Percentiles rank a stretch among this genome's conserved stretches.
These are phyloP conservation scores for Scaptomyza pallida DNA, from an alignment of 1,140 invertebrate species.

Conservation along the genomic window DNA sequence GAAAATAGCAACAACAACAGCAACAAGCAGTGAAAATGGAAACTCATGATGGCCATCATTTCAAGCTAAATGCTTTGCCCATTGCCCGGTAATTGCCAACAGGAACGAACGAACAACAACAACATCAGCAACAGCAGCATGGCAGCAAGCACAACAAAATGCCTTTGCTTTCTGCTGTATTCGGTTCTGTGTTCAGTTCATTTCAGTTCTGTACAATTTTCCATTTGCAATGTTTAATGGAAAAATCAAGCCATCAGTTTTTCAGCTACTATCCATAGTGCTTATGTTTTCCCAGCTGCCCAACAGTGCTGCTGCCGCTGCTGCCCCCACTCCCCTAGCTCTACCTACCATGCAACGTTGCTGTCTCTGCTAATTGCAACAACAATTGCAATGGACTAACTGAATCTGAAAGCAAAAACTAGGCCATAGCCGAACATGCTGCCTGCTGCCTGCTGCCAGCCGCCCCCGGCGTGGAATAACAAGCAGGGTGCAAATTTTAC, in stretches of 20 bases:
- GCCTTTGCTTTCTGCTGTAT: conserved; percentile 20
- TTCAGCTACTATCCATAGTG: conserved; percentile 49
- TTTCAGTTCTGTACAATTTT: conserved; percentile 54
- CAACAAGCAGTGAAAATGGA: conserved; percentile 27
- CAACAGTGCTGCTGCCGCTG: neutral
- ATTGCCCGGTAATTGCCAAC: conserved; percentile 66
- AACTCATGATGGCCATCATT: conserved; percentile 58
- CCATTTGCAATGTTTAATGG: conserved; percentile 65
- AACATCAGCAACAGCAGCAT: conserved; percentile 27
- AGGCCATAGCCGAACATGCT: conserved; percentile 40
- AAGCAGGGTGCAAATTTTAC: conserved; percentile 77
- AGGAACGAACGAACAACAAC: conserved; percentile 36
- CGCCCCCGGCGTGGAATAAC: conserved; percentile 54
- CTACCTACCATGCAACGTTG: neutral
- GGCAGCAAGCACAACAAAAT: conserved; percentile 21
- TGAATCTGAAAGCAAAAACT: conserved; percentile 65
- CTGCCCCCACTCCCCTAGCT: neutral
- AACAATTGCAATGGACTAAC: conserved; percentile 77
- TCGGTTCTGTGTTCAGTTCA: neutral
- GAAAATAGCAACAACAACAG: conserved; percentile 20
- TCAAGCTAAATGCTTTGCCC: conserved; percentile 55
- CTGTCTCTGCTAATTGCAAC: conserved; percentile 74
- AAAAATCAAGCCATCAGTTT: conserved; percentile 70
- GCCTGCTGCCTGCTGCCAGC: too few relatives aligned
- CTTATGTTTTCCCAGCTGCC: conserved; percentile 44